Percentiles rank a stretch among this genome's conserved stretches.
phyloP scores from a whole-genome alignment of 2,113 vertebrate species.

The Thinocorus orbignyianus region DNA sequence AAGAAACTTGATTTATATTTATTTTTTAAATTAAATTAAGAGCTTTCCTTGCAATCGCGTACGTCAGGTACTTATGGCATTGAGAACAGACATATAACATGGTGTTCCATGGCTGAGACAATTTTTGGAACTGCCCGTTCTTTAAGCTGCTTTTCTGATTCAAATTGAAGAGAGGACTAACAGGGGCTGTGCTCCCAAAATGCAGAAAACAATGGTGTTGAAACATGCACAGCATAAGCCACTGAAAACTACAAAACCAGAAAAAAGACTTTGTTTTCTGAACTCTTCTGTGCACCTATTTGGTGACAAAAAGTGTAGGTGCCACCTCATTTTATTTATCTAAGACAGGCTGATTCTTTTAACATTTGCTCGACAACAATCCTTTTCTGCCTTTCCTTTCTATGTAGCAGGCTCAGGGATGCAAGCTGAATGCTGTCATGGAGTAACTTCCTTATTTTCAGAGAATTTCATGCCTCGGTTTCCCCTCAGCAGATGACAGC shows the following conservation, averaged over 20 bases:
- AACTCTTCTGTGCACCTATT: neutral
- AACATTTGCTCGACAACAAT: accelerated
- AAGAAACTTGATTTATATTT: neutral
- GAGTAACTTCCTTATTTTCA: neutral
- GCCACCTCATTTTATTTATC: neutral
- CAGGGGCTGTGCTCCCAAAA: neutral
- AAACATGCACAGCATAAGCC: neutral
- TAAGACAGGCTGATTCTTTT: neutral
- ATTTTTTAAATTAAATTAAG: neutral
- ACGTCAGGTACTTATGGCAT: neutral
- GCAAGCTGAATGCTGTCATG: neutral
- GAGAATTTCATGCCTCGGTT: neutral
- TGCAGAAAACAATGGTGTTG: neutral
- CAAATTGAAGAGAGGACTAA: neutral
- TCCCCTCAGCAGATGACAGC: neutral
- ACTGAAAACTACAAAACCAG: neutral
- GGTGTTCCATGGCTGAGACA: neutral
- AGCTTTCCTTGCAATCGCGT: neutral
- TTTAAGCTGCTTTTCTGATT: neutral
- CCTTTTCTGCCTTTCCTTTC: neutral
- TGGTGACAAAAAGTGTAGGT: neutral
- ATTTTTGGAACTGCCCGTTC: neutral
- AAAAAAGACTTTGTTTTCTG: neutral
- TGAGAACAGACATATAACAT: neutral
- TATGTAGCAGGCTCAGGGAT: neutral